A percentile compares a stretch with the other conserved stretches of the same genome.
Evolutionary conservation across 1,140 invertebrate genomes (phyloP).

Genomic region (Drosophila micromelanica): DNA sequence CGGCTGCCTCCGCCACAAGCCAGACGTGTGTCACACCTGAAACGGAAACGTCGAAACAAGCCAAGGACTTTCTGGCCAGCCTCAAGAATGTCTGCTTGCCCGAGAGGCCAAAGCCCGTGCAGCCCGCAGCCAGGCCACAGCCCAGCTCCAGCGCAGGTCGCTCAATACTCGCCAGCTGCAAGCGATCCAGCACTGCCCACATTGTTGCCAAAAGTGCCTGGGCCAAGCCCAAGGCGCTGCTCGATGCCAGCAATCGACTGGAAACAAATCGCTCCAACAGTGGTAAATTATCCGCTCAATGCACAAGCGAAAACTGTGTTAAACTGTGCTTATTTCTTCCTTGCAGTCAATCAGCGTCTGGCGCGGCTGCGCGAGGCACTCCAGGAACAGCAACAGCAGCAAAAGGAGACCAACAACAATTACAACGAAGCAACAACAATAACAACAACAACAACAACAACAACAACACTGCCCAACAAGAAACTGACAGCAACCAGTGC

Average conservation of each 20-base stretch:
- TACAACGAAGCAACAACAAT: background rate
- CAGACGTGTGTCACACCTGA: background rate
- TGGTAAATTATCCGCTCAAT: constrained; percentile 27
- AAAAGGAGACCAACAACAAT: constrained; percentile 10
- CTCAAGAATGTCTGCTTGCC: background rate
- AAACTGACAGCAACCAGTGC: background rate
- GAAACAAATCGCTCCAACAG: constrained; percentile 16
- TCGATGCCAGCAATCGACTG: constrained; percentile 58
- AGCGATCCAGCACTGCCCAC: background rate
- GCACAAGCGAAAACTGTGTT: accelerated
- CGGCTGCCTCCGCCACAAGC: background rate
- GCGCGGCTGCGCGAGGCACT: constrained; percentile 17
- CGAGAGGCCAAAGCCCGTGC: background rate
- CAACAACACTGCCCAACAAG: background rate
- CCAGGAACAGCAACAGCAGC: constrained; percentile 19
- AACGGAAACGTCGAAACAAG: background rate
- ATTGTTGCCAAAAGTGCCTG: constrained; percentile 23
- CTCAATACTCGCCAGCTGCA: background rate
- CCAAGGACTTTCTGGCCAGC: background rate
- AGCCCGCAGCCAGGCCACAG: background rate
- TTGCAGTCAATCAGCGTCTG: constrained; percentile 57
- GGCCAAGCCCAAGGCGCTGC: constrained; percentile 62
- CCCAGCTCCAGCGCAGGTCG: background rate
- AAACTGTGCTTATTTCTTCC: background rate
- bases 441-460: background rate